Conservation (phyloP, 2,113 vertebrate genomes). For the Seriola rivoliana region DNA sequence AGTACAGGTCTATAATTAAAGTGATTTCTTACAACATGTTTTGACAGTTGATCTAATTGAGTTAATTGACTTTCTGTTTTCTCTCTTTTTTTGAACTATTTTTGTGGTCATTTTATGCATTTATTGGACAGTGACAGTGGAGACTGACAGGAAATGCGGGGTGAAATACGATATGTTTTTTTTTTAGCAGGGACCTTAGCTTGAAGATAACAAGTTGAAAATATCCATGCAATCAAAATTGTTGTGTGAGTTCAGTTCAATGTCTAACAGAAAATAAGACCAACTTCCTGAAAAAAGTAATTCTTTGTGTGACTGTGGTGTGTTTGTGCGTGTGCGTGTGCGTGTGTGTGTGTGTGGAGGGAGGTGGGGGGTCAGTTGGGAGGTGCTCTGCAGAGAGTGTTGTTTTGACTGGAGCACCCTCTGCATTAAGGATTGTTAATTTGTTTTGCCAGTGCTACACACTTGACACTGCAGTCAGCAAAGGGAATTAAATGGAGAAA, state of each 20-base stretch:
- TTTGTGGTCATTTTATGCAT: no score
- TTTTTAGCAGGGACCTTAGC: no score
- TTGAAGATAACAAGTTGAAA: no score
- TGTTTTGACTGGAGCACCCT: slow-evolving; percentile 51
- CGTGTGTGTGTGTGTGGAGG: not conserved
- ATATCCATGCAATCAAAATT: no score
- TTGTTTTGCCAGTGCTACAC: slow-evolving; percentile 53
- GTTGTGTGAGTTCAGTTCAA: no score
- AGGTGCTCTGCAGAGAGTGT: slow-evolving; percentile 30
- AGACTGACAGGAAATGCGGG: no score
- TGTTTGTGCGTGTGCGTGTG: no score
- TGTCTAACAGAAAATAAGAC: slow-evolving; percentile 30
- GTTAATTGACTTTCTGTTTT: not conserved
- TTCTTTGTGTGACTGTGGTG: not conserved
- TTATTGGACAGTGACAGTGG: no score
- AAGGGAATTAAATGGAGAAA: slow-evolving; percentile 20
- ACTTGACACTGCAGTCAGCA: slow-evolving; percentile 8
- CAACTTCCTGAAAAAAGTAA: slow-evolving; percentile 32
- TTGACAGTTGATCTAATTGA: not conserved
- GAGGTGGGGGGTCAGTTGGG: not conserved
- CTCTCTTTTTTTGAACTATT: not conserved
- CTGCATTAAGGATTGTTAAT: slow-evolving; percentile 46
- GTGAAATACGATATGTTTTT: no score
- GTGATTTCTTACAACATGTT: not conserved
- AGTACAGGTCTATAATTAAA: not conserved